phyloP scores from a whole-genome alignment of 2,113 vertebrate genomes.

The Halichoeres trimaculatus region DNA sequence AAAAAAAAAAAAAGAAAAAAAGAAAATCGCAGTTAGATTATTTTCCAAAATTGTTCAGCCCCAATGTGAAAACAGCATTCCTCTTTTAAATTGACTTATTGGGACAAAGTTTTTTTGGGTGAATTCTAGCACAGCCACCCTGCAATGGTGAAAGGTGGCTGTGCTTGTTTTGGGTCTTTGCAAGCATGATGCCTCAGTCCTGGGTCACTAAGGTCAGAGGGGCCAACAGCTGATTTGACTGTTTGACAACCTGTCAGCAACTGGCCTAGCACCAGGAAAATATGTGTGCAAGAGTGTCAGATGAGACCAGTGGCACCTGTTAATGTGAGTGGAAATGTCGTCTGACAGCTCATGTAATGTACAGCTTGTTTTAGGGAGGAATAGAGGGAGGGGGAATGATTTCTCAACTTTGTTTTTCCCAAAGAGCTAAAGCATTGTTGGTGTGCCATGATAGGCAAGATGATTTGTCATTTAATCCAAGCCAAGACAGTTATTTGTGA shows the following conservation, averaged over 20 bases:
- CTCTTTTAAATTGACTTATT: background rate
- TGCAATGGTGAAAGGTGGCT: constrained; percentile 9
- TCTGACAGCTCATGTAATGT: background rate
- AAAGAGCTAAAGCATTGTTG: too few species aligned
- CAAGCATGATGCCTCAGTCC: constrained; percentile 21
- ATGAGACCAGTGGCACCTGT: constrained; percentile 52
- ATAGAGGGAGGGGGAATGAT: background rate
- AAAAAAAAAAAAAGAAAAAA: too few species aligned
- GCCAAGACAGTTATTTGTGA: too few species aligned
- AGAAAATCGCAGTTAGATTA: too few species aligned
- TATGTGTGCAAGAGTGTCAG: constrained; percentile 6
- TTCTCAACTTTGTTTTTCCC: too few species aligned
- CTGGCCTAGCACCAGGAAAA: constrained; percentile 24
- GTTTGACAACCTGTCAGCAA: constrained; percentile 51
- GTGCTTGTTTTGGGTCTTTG: constrained; percentile 15
- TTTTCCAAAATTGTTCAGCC: too few species aligned
- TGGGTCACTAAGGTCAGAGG: constrained; percentile 33
- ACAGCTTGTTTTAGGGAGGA: background rate
- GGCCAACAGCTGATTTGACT: constrained; percentile 56
- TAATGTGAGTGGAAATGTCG: constrained; percentile 7
- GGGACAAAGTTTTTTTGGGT: background rate
- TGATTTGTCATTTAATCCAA: too few species aligned
- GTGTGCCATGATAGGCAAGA: too few species aligned
- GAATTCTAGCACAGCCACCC: background rate
- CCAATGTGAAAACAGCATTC: too few species aligned